Conservation (phyloP, 2,113 vertebrate genomes). For the Podocnemis expansa region DNA sequence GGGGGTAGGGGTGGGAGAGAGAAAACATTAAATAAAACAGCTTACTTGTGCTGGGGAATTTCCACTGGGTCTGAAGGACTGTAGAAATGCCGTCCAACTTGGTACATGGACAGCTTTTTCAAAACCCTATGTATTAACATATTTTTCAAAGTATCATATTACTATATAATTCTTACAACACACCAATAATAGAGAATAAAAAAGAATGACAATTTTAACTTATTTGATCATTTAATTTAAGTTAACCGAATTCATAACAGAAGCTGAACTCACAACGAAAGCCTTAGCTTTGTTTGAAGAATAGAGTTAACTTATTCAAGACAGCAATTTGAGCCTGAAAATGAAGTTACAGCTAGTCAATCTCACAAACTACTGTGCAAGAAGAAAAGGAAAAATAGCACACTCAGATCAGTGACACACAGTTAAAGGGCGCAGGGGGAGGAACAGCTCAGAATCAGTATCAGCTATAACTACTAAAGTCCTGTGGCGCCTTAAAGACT, state of each 20-base stretch:
- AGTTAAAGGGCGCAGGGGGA: not conserved
- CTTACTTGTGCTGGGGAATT: conserved; percentile 74
- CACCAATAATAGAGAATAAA: not conserved
- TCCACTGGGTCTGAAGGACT: conserved; percentile 65
- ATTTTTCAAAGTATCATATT: not conserved
- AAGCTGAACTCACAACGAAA: not conserved
- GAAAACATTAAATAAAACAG: not conserved
- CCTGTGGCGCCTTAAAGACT: too few relatives aligned
- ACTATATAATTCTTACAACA: not conserved
- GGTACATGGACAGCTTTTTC: conserved; percentile 70
- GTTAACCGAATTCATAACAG: not conserved
- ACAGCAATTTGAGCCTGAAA: not conserved
- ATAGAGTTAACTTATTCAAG: too few relatives aligned
- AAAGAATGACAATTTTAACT: not conserved
- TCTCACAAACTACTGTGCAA: not conserved
- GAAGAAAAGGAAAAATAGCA: not conserved
- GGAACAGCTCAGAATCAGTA: not conserved
- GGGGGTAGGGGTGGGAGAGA: not conserved
- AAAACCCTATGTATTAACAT: conserved; percentile 66
- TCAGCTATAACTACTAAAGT: too few relatives aligned
- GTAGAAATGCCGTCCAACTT: conserved; percentile 73
- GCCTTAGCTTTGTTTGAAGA: too few relatives aligned
- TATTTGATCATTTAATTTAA: not conserved
- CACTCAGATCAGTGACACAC: not conserved
- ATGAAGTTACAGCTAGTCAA: not conserved